Evolutionary conservation across 2,888 invertebrate genomes (phyloP).

Genomic region (Aphidius colemani): DNA sequence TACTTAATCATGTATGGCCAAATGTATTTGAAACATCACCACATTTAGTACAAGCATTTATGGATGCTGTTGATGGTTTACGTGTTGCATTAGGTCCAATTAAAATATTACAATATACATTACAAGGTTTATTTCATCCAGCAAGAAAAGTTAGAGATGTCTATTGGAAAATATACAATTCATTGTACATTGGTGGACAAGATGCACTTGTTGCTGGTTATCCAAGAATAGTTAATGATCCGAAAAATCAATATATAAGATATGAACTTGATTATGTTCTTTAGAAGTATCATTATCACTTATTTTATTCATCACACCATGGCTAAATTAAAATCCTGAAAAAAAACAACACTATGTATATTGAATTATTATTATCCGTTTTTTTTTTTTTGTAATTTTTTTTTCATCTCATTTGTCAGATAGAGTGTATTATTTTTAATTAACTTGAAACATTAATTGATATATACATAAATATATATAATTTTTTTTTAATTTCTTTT

Average conservation of each 20-base stretch:
- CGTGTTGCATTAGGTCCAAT: conserved; percentile 95
- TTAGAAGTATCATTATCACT: conserved; percentile 61
- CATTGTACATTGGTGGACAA: conserved; percentile 97
- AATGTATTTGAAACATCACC: conserved; percentile 99
- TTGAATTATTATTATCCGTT: too few species aligned
- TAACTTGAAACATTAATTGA: too few species aligned
- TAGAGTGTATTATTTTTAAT: too few species aligned
- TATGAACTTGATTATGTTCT: conserved; percentile 93
- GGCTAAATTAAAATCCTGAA: too few species aligned
- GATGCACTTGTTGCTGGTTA: conserved; percentile 97
- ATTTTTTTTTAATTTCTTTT: too few species aligned
- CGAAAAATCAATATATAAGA: conserved; percentile 89
- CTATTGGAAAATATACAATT: conserved; percentile 99
- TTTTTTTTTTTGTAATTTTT: too few species aligned
- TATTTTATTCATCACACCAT: too few species aligned
- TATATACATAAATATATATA: too few species aligned
- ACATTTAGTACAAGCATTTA: conserved; percentile 99
- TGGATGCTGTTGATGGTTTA: conserved; percentile 98
- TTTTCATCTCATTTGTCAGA: too few species aligned
- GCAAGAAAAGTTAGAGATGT: conserved; percentile 99
- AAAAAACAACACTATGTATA: too few species aligned
- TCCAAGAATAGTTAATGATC: conserved; percentile 95
- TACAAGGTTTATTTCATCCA: conserved; percentile 97
- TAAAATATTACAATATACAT: conserved; percentile 93
- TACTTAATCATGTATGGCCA: conserved; percentile 99